These are phyloP conservation scores for Myotis brandtii DNA, from an alignment of 2,113 vertebrate genomes.

Conservation along the genomic window DNA sequence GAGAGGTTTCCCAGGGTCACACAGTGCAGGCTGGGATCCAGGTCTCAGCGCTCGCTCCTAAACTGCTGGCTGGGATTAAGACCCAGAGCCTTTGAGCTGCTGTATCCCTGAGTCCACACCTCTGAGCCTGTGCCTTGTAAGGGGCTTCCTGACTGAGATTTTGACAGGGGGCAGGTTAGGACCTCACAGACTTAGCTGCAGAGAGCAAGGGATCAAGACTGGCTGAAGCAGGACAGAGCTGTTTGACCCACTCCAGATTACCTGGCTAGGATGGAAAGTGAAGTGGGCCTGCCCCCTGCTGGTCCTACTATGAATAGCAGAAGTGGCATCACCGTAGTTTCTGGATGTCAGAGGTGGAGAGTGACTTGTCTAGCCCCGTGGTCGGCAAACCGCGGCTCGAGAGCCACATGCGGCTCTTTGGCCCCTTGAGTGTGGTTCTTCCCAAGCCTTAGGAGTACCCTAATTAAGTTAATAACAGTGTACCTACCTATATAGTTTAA, in stretches of 20 bases:
- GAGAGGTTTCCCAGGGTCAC: background rate
- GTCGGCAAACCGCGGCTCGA: no score
- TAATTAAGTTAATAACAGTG: no score
- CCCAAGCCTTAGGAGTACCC: no score
- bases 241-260: background rate
- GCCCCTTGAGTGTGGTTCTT: no score
- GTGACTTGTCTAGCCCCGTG: no score
- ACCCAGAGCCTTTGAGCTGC: background rate
- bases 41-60: background rate
- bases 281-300: constrained; percentile 67
- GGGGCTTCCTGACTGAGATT: background rate
- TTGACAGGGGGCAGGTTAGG: background rate
- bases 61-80: background rate
- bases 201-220: background rate
- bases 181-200: background rate
- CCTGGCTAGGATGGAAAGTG: background rate
- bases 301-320: constrained; percentile 44
- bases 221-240: background rate
- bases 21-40: background rate
- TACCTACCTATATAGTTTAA: no score
- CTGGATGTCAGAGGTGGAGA: no score
- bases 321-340: background rate
- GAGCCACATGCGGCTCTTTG: no score
- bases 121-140: background rate
- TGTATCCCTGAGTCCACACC: background rate